A percentile compares a stretch with the other conserved stretches of the same genome.
Evolutionary conservation across 2,797 vertebrate genomes (phyloP).

Genomic region (Rhinichthys osculus): DNA sequence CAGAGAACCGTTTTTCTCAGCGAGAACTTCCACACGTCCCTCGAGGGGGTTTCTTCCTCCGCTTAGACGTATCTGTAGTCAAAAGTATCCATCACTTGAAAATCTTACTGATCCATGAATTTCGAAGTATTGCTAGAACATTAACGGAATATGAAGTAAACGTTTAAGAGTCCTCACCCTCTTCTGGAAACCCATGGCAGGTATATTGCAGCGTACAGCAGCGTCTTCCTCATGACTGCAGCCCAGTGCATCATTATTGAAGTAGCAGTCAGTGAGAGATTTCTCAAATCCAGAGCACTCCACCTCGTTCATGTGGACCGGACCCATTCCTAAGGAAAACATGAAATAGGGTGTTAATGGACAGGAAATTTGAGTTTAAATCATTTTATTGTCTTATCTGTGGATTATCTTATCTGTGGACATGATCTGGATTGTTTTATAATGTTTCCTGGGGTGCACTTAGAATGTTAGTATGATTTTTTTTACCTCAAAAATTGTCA

Average conservation of each 20-base stretch:
- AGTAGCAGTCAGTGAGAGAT: slow-evolving; percentile 85
- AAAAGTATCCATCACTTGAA: background rate
- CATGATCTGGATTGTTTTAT: too few relatives aligned
- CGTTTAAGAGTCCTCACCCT: slow-evolving; percentile 74
- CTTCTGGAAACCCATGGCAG: slow-evolving; percentile 87
- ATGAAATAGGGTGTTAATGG: background rate
- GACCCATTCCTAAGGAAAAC: slow-evolving; percentile 79
- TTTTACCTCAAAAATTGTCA: too few relatives aligned
- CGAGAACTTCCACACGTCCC: slow-evolving; percentile 86
- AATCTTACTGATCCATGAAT: background rate
- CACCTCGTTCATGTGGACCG: slow-evolving; percentile 86
- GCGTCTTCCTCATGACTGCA: slow-evolving; percentile 88
- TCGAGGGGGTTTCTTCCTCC: slow-evolving; percentile 84
- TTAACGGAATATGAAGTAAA: background rate
- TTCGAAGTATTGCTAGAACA: background rate
- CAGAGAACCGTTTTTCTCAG: slow-evolving; percentile 78
- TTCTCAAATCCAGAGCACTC: slow-evolving; percentile 84
- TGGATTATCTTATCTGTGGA: background rate
- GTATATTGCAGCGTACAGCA: slow-evolving; percentile 83
- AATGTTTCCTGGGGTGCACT: too few relatives aligned
- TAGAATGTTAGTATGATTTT: too few relatives aligned
- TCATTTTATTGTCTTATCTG: background rate
- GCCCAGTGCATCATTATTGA: slow-evolving; percentile 78
- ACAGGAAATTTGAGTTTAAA: background rate
- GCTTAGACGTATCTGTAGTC: slow-evolving; percentile 78